Base-by-base conservation (phyloP, 1,140 invertebrate genomes). In the Solen grandis region DNA sequence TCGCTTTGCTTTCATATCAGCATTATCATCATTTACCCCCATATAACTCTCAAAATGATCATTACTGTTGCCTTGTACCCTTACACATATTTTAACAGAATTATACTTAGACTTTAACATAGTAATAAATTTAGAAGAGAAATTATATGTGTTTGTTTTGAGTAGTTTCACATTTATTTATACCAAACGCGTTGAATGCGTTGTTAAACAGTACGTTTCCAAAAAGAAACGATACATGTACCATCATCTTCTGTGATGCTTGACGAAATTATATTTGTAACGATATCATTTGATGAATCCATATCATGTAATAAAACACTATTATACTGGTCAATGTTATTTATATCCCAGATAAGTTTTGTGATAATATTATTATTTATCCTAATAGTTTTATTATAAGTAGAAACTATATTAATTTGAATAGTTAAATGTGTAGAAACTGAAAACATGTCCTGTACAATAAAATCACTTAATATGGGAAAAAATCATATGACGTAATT, bases 361-460 rank as follows among this genome's bases (percentile, higher is more conserved):
- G 10, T 8, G 19, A 36, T 33, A n/a, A n/a, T 13, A 65, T 36
- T 8, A 31, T n/a, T n/a, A n/a, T n/a, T n/a, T n/a, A n/a, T n/a
- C n/a, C n/a, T n/a, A n/a, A n/a, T n/a, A n/a, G n/a, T 35, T 19
- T 14, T 31, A 36, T 38, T 16, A 5, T 36, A 65, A 2, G 4
- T 2, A 36, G n/a, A 31, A 5, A 3, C 22, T 36, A 5, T 4
- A 65, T 5, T 65, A 36, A 36, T 5, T 25, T 65, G 31, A 19
- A 65, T 65, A 19, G 62, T 31, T 16, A 65, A 31, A 25, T 65
- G 33, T 35, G 33, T 19, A 36, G 62, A 60, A 65, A 41, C 29
- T 38, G 31, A 41, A 65, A 65, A 65, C 10, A 2, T 36, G n/a
- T 65, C 62, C 19, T 65, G 62, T 65, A 19, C 62, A 38, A 65